Evolutionary conservation across 2,113 vertebrate species (phyloP).

Genomic region (human (Homo sapiens)): DNA sequence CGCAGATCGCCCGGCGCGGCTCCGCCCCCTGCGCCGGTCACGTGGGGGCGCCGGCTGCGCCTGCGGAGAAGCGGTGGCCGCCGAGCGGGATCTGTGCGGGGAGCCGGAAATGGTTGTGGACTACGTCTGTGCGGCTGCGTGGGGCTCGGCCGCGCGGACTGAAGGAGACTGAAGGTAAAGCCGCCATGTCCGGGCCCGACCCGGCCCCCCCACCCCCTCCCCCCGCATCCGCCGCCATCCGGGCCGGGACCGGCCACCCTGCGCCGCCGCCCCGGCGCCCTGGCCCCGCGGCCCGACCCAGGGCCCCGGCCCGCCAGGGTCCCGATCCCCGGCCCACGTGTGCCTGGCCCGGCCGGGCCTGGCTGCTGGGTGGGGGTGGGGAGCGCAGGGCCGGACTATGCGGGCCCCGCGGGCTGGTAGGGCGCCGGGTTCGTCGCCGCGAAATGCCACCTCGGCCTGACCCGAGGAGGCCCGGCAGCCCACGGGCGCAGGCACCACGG

Average conservation of each 20-base stretch:
- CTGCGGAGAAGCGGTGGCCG: slow-evolving; percentile 81
- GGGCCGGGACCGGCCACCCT: slow-evolving; percentile 65
- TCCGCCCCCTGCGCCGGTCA: slow-evolving; percentile 75
- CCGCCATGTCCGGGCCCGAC: slow-evolving; percentile 80
- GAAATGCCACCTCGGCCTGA: slow-evolving; percentile 2
- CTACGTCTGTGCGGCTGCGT: slow-evolving; percentile 90
- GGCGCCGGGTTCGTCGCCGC: slow-evolving; percentile 3
- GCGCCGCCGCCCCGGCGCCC: slow-evolving; percentile 60
- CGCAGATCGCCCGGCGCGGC: not conserved
- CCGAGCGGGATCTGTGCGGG: slow-evolving; percentile 86
- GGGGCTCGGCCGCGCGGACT: slow-evolving; percentile 92
- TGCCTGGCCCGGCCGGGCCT: slow-evolving; percentile 57
- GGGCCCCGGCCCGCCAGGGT: slow-evolving; percentile 63
- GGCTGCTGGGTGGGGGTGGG: slow-evolving; percentile 65
- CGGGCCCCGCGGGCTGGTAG: slow-evolving; percentile 32
- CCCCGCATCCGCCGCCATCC: slow-evolving; percentile 78
- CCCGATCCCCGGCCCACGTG: slow-evolving; percentile 73
- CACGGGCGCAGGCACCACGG: slow-evolving; percentile 17
- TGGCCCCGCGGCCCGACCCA: slow-evolving; percentile 17
- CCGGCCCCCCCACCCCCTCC: slow-evolving; percentile 74
- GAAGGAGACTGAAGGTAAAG: slow-evolving; percentile 92
- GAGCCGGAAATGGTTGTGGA: slow-evolving; percentile 90
- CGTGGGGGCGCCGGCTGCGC: slow-evolving; percentile 76
- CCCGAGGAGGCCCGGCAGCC: slow-evolving; percentile 49
- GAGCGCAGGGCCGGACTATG: slow-evolving; percentile 52